Conservation (phyloP, 1,140 invertebrate species). For the Penaeus chinensis region DNA sequence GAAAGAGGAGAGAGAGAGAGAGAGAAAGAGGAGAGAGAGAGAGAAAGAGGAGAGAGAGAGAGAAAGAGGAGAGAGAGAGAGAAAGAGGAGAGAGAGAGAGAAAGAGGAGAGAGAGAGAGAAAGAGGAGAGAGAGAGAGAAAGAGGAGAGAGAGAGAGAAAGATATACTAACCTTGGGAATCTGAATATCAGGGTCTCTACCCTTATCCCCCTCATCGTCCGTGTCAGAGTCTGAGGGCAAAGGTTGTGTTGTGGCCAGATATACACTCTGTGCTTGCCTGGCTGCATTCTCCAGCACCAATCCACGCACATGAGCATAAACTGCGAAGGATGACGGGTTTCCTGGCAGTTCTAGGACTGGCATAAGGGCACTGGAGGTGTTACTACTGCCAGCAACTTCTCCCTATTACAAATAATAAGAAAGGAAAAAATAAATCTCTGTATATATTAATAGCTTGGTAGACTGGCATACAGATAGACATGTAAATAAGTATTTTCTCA, state of each 20-base stretch:
- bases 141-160: too few relatives aligned
- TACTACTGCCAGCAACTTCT: slow-evolving; percentile 38
- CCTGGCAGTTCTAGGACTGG: slow-evolving; percentile 44
- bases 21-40: too few relatives aligned
- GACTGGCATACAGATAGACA: not conserved
- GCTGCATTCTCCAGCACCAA: slow-evolving; percentile 49
- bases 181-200: slow-evolving; percentile 25
- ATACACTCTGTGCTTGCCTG: slow-evolving; percentile 39
- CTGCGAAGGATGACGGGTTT: slow-evolving; percentile 48
- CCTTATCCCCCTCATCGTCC: slow-evolving; percentile 40
- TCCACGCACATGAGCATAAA: slow-evolving; percentile 51
- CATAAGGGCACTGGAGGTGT: slow-evolving; percentile 33
- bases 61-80: too few relatives aligned
- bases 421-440: not conserved
- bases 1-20: too few relatives aligned
- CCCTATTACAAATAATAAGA: not conserved
- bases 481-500: too few relatives aligned
- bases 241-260: slow-evolving; percentile 50
- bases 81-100: too few relatives aligned
- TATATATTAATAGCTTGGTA: not conserved
- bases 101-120: too few relatives aligned
- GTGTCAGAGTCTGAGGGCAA: slow-evolving; percentile 51
- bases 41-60: too few relatives aligned
- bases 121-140: too few relatives aligned
- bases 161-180: slow-evolving; percentile 40